Percentiles rank a stretch among this genome's conserved stretches.
phyloP scores from a whole-genome alignment of 2,797 vertebrate species.

The Setipinna tenuifilis region DNA sequence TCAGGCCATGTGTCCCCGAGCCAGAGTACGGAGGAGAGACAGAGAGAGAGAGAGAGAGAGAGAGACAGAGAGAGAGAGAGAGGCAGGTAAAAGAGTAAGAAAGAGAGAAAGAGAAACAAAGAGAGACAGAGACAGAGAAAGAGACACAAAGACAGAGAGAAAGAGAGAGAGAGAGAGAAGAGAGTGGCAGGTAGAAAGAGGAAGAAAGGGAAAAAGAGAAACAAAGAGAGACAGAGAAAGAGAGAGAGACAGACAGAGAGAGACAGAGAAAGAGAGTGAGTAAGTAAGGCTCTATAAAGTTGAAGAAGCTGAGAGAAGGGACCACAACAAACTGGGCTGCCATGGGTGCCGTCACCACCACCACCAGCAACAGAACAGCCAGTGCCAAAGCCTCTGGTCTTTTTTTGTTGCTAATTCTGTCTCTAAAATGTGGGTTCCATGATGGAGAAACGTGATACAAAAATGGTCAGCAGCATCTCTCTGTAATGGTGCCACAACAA shows the following conservation, averaged over 20 bases:
- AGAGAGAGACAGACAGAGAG: no score
- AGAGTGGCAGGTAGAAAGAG: no score
- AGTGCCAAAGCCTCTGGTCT: neutral
- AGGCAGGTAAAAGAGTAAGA: no score
- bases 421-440: neutral
- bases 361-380: neutral
- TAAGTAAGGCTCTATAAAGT: neutral
- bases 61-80: no score
- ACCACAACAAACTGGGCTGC: neutral
- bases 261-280: no score
- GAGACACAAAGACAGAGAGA: no score
- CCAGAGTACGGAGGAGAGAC: neutral
- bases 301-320: neutral
- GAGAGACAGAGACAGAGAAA: no score
- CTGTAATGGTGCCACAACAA: neutral
- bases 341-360: neutral
- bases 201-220: no score
- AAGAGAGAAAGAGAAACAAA: no score
- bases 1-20: slow-evolving; percentile 68
- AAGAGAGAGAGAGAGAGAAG: no score
- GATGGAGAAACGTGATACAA: neutral
- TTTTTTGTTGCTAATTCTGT: neutral
- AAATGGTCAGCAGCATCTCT: neutral
- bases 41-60: no score
- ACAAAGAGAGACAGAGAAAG: no score